Evolutionary conservation across 2,113 vertebrate species (phyloP).

Genomic region (Verasper variegatus): DNA sequence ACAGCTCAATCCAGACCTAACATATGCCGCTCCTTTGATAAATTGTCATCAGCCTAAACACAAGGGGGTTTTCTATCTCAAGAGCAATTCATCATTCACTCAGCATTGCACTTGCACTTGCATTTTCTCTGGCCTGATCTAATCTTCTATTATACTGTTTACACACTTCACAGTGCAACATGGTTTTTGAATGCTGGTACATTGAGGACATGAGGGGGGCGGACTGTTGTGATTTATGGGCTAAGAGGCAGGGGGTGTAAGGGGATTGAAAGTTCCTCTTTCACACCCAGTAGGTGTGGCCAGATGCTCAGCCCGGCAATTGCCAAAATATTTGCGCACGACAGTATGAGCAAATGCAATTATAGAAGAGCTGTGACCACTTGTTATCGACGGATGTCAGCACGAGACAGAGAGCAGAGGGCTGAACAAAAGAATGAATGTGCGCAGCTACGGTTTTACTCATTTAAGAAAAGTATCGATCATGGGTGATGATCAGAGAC

Average conservation of each 20-base stretch:
- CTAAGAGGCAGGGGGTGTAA: background rate
- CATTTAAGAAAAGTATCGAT: no score
- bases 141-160: conserved; percentile 17
- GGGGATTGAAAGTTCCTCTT: background rate
- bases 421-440: no score
- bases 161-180: background rate
- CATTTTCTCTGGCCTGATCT: background rate
- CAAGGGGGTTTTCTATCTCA: conserved; percentile 9
- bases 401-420: no score
- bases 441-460: no score
- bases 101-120: background rate
- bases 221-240: conserved; percentile 13
- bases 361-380: background rate
- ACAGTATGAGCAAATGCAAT: background rate
- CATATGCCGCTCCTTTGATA: conserved; percentile 58
- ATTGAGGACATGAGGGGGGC: background rate
- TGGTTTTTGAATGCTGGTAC: background rate
- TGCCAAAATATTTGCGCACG: background rate
- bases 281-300: background rate
- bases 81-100: conserved; percentile 8
- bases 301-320: background rate
- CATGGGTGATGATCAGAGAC: no score
- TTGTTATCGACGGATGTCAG: no score
- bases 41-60: conserved; percentile 37
- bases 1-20: conserved; percentile 40